These are phyloP conservation scores for Cherax quadricarinatus DNA, from an alignment of 1,140 invertebrate genomes.

Conservation along the genomic window DNA sequence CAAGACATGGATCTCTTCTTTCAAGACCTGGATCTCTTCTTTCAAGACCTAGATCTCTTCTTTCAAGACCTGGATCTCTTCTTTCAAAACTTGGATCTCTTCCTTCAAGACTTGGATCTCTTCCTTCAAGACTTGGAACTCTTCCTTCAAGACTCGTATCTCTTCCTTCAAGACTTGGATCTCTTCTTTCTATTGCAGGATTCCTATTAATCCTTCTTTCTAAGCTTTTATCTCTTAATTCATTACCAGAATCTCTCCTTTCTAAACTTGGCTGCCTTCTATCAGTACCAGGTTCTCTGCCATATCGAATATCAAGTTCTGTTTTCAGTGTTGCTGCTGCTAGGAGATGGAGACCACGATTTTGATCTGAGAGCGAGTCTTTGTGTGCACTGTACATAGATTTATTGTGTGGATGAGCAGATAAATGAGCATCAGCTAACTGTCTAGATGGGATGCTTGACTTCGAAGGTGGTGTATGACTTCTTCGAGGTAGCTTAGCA, in stretches of 20 bases:
- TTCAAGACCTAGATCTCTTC: conserved; percentile 28
- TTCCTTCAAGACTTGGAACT: not conserved
- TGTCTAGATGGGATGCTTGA: not conserved
- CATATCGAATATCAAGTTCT: conserved; percentile 30
- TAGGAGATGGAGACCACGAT: conserved; percentile 41
- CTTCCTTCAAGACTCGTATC: not conserved
- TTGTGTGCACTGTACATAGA: conserved; percentile 37
- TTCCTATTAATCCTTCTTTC: conserved; percentile 37
- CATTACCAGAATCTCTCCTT: conserved; percentile 22
- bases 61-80: conserved; percentile 28
- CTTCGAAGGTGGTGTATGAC: conserved; percentile 38
- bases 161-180: conserved; percentile 15
- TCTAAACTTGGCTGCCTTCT: conserved; percentile 34
- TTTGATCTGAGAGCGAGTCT: conserved; percentile 30
- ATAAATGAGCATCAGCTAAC: not conserved
- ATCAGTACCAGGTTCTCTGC: conserved; percentile 18
- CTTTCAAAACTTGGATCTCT: conserved; percentile 27
- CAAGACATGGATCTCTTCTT: conserved; percentile 20
- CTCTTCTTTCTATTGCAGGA: conserved; percentile 17
- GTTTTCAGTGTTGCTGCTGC: conserved; percentile 17
- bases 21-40: not conserved
- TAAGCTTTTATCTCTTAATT: conserved; percentile 25
- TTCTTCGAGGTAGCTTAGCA: conserved; percentile 22
- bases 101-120: conserved; percentile 4
- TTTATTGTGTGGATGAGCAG: conserved; percentile 22